Base-by-base conservation (phyloP, 2,888 invertebrate genomes). In the Rhogogaster chlorosoma region DNA sequence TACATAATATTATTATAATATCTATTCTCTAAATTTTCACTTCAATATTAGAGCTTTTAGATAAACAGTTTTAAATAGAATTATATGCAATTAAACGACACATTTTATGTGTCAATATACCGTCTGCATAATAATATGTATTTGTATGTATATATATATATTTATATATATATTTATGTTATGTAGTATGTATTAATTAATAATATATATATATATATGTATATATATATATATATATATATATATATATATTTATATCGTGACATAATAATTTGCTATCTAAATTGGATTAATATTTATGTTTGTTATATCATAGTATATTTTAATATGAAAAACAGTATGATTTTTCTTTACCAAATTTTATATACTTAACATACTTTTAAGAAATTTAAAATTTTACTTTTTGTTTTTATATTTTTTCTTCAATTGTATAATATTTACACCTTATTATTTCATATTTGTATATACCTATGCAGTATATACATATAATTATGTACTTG, bases 181-280 rank as follows among this genome's bases (percentile, higher is more conserved):
- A 45, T 45, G 45, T 45, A 45, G 15, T 45, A 15, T 12, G 9
- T 67, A 15, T 67, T 29, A 26, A 29, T 67, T 29, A 0, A 67
- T 67, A 67, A 67, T n/a, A n/a, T n/a, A n/a, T n/a, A n/a, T 64
- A 26, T 26, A 26, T 22, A 22, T 64, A 64, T 64, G 26, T 64
- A 64, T 9, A 49, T 49, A 49, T 49, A 49, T n/a, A 15, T 49
- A 15, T 15, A 49, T 49, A 2, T 9, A 49, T 64, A 26, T 26
- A 26, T 49, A 15, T 15, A 9, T n/a, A n/a, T n/a, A 67, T 67
- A 67, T 32, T 57, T 57, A 42, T 73, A 49, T 53, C 22, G 77
- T 77, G 77, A 77, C 77, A 75, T 75, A 42, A 77, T 77, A 77
- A 77, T 77, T 77, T 53, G 77, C 77, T 78, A 78, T 78, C 78